Conservation (phyloP, 23 tunicate genomes). For the Halocynthia roretzi region DNA sequence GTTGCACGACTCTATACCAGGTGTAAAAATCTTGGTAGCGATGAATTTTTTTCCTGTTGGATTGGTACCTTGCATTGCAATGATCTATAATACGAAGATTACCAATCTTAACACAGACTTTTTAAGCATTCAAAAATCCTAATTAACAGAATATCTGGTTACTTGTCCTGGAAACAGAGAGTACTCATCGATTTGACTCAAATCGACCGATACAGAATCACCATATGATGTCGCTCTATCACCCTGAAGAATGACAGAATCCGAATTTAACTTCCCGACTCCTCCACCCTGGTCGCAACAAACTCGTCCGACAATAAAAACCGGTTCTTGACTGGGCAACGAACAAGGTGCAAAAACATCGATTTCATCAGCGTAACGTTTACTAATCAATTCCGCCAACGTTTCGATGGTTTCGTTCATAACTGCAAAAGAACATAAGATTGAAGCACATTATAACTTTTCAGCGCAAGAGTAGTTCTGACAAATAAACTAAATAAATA, state of each 20-base stretch:
- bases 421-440: slow-evolving; percentile 17
- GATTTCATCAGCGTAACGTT: slow-evolving; percentile 20
- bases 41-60: slow-evolving; percentile 66
- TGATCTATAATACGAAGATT: not conserved
- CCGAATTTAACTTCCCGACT: slow-evolving; percentile 29
- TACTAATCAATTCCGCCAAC: slow-evolving; percentile 23
- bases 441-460: not conserved
- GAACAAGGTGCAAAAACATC: slow-evolving; percentile 61
- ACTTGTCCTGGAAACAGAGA: slow-evolving; percentile 86
- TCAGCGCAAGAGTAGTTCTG: no score
- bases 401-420: slow-evolving; percentile 48
- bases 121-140: not conserved
- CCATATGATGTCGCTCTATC: slow-evolving; percentile 52
- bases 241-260: slow-evolving; percentile 59
- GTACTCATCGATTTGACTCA: slow-evolving; percentile 40
- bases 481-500: not conserved
- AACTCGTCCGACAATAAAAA: slow-evolving; percentile 55
- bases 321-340: slow-evolving; percentile 41
- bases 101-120: not conserved
- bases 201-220: slow-evolving; percentile 40
- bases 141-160: not conserved
- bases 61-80: slow-evolving; percentile 60
- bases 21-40: slow-evolving; percentile 25
- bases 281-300: slow-evolving; percentile 31
- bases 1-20: not conserved